Conservation (phyloP, 2,113 vertebrate species). For the Platichthys flesus region DNA sequence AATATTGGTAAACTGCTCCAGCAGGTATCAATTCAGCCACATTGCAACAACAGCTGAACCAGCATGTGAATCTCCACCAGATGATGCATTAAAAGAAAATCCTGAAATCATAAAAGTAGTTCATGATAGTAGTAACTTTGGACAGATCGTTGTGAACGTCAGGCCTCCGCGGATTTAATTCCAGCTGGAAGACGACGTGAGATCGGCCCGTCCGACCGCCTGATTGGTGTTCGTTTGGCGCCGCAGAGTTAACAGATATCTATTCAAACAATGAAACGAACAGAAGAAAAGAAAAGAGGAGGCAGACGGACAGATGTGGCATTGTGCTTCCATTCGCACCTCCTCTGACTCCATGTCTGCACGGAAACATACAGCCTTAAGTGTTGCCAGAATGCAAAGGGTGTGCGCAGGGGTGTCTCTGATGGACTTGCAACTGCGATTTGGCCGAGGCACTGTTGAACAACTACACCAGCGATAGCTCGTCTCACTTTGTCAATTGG, state of each 20-base stretch:
- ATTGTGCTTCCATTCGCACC: constrained; percentile 6
- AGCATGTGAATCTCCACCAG: no score
- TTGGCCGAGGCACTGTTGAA: constrained; percentile 17
- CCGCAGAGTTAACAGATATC: constrained; percentile 9
- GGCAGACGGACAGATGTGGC: not conserved
- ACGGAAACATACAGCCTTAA: constrained; percentile 4
- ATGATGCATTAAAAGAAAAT: no score
- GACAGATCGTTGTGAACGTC: no score
- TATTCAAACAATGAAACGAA: not conserved
- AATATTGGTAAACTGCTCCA: no score
- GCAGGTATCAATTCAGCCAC: no score
- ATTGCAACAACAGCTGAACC: no score
- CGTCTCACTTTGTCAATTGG: constrained; percentile 1
- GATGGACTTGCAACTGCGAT: constrained; percentile 29
- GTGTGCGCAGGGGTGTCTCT: constrained; percentile 2
- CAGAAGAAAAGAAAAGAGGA: not conserved
- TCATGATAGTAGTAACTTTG: no score
- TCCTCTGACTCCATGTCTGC: constrained; percentile 11
- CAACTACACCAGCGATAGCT: constrained; percentile 26
- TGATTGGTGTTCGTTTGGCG: not conserved
- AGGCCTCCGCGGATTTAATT: no score
- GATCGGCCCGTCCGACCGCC: not conserved
- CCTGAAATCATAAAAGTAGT: no score
- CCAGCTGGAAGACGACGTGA: not conserved
- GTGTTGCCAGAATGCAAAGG: constrained; percentile 16